A percentile compares a stretch with the other conserved stretches of the same genome.
These are phyloP conservation scores for Tetragonula clypearis DNA, from an alignment of 1,140 invertebrate genomes.

Conservation along the genomic window DNA sequence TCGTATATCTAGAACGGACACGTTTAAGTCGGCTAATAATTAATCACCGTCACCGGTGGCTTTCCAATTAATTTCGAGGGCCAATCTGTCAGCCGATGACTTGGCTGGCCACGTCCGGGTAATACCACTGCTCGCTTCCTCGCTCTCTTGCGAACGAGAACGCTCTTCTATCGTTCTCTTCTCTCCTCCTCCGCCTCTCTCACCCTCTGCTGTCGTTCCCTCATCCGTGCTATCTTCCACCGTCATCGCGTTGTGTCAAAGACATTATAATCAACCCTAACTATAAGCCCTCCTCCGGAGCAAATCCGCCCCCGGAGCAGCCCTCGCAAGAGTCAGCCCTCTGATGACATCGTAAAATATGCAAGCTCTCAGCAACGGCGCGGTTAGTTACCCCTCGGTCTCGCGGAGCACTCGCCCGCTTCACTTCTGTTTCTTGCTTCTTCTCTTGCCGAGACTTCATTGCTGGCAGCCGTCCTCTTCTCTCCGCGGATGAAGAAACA, in stretches of 20 bases:
- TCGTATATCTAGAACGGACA: background rate
- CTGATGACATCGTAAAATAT: slow-evolving; percentile 68
- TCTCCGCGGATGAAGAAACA: background rate
- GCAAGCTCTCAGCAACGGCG: slow-evolving; percentile 44
- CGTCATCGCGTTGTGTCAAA: slow-evolving; percentile 27
- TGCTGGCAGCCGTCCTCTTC: background rate
- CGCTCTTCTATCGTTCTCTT: slow-evolving; percentile 16
- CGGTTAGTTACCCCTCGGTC: slow-evolving; percentile 54
- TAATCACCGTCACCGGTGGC: background rate
- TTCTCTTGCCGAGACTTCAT: background rate
- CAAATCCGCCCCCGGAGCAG: slow-evolving; percentile 12
- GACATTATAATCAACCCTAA: slow-evolving; percentile 34
- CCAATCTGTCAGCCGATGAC: background rate
- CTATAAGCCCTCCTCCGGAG: background rate
- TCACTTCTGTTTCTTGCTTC: background rate
- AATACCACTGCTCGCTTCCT: background rate
- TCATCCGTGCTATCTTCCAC: slow-evolving; percentile 9
- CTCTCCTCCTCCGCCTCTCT: background rate
- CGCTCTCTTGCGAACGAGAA: background rate
- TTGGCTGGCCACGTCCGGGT: background rate
- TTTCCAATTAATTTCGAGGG: slow-evolving; percentile 20
- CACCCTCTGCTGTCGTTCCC: background rate
- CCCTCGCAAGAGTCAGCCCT: background rate
- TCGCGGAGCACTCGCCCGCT: background rate
- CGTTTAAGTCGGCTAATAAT: background rate